Evolutionary conservation across 2,797 vertebrate species (phyloP), one percentile per base, ranked within the genome.

Genomic region (Danio tinwini): DNA sequence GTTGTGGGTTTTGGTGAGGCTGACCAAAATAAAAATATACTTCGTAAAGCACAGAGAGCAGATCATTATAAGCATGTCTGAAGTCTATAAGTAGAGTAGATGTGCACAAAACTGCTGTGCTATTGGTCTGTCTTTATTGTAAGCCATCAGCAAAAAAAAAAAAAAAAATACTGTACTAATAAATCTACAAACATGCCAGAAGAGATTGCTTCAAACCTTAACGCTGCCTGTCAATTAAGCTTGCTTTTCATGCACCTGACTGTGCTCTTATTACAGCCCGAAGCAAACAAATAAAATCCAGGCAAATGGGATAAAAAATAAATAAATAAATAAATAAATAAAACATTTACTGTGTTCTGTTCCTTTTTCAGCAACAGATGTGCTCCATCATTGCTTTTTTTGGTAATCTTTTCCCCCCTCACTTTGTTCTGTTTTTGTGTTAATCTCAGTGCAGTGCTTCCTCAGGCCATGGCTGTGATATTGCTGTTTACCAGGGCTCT

Each of bases 131-230:
- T 81, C 61, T 83, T 42, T 79, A 74, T 80, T 69, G 70, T 81
- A 83, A 74, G 87, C 74, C 70, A 85, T 89, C 82, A 83, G 85
- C 86, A 85, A 52, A 19, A 83, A 75, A 83, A 62, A 83, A 75
- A 83, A 62, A n/a, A 70, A 81, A 73, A 45, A 45, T 52, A 29
- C 29, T 29, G 7, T 45, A 52, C 50, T 45, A 62, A 37, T 37
- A 50, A 39, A 56, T 67, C 47, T 63, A 47, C 62, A 61, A 56
- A 67, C 7, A n/a, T 56, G 68, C 71, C 62, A 81, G 10, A 56
- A 52, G 16, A 6, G 40, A 17, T 70, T 53, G 29, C 53, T 70
- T 70, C 49, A 53, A 53, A 53, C 47, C 67, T 40, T 67, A 69
- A 14, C 49, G 40, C 29, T 17, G 49, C 69, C 52, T 72, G 52